Conservation (phyloP, 2,113 vertebrate species). For the Anas platyrhynchos region DNA sequence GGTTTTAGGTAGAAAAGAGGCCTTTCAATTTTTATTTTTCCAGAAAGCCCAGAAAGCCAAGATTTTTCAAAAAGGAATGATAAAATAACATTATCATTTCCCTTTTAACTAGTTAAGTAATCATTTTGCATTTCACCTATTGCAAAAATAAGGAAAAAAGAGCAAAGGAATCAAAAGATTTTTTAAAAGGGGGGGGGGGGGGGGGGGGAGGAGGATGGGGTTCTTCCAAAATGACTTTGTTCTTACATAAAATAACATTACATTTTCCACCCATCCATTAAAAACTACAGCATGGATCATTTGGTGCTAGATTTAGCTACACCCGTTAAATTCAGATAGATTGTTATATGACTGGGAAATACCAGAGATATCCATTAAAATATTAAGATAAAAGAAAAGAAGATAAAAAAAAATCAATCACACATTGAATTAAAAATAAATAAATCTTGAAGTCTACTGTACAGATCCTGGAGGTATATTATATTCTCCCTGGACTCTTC, state of each 20-base stretch:
- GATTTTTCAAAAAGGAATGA: neutral
- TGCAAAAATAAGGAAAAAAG: neutral
- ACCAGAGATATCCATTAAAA: neutral
- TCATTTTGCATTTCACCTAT: neutral
- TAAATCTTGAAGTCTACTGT: neutral
- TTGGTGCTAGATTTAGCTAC: neutral
- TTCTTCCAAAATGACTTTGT: neutral
- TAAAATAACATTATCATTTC: neutral
- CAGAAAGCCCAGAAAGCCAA: neutral
- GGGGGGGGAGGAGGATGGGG: no score
- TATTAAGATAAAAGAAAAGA: neutral
- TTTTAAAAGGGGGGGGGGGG: neutral
- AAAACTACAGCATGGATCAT: neutral
- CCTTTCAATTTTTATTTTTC: neutral
- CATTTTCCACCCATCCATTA: neutral
- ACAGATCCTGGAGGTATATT: neutral
- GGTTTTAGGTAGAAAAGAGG: neutral
- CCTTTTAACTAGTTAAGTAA: neutral
- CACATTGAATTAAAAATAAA: neutral
- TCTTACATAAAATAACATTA: neutral
- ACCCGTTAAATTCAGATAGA: neutral
- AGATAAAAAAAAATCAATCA: neutral
- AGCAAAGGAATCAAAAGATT: neutral
- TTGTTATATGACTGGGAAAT: neutral
- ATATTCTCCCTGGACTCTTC: neutral